Evolutionary conservation across 1,140 invertebrate genomes (phyloP).

Genomic region (Pollicipes pollicipes): DNA sequence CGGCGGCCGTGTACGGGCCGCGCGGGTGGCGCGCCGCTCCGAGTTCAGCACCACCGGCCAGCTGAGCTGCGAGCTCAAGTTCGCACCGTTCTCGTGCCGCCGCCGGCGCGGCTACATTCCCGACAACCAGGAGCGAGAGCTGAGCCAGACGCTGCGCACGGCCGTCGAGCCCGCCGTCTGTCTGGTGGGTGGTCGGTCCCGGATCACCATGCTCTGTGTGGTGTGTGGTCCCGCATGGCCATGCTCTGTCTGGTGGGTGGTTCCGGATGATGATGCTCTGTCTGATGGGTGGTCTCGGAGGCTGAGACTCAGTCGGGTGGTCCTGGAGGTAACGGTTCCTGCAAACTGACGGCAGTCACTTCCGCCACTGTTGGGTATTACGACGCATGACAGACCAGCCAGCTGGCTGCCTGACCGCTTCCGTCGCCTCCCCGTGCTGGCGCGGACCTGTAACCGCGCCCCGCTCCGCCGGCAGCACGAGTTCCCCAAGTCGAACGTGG

Average conservation of each 20-base stretch:
- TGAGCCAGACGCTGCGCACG: slow-evolving; percentile 22
- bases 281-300: background rate
- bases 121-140: slow-evolving; percentile 27
- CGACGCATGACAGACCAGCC: too few species aligned
- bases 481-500: slow-evolving; percentile 52
- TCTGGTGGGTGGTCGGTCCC: background rate
- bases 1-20: slow-evolving; percentile 75
- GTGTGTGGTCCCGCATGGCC: too few species aligned
- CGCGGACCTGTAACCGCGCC: background rate
- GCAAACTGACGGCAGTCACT: background rate
- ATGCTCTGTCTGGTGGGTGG: background rate
- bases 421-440: background rate
- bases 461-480: slow-evolving; percentile 30
- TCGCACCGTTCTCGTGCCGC: slow-evolving; percentile 56
- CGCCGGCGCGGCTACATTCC: slow-evolving; percentile 42
- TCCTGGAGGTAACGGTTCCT: too few species aligned
- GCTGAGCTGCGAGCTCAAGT: slow-evolving; percentile 71
- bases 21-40: slow-evolving; percentile 54
- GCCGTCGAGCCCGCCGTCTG: slow-evolving; percentile 25
- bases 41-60: slow-evolving; percentile 51
- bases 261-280: background rate
- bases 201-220: too few species aligned
- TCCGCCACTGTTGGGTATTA: too few species aligned
- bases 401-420: slow-evolving; percentile 7
- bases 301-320: too few species aligned